Base-by-base conservation (phyloP, 2,888 invertebrate genomes). In the Esperia sulphurella region DNA sequence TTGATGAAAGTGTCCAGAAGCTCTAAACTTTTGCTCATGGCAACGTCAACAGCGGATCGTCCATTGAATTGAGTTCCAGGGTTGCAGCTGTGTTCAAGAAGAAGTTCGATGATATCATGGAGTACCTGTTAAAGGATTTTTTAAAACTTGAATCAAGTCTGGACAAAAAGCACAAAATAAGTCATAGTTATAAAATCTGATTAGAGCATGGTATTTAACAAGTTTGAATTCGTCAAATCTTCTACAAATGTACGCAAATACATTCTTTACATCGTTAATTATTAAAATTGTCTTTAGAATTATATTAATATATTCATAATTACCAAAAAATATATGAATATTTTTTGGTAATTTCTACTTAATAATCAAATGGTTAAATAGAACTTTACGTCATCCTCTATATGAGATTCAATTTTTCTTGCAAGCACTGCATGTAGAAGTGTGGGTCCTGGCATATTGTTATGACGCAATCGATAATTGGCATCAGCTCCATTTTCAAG, bases 371-470 rank as follows among this genome's bases (percentile, higher is more conserved):
- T 21, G 21, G 5, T 21, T 21, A 28, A 1, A 13, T 8, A 30
- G 12, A 31, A 7, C 8, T 5, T 33, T 14, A 42, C 8, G 50
- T 43, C 84, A 52, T 78, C 69, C 59, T 77, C 75, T 37, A 4
- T 37, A 1, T 75, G 72, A 45, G 33, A 62, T 4, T 75, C 75
- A 1, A 57, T 40, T 50, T 60, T 75, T 50, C 57, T 81, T 1
- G 67, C 64, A 12, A 87, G 53, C 1, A 82, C 65, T 40, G 63
- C 76, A 52, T 87, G 85, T 6, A 86, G 54, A 14, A 88, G 62
- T 2, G 78, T 83, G 1, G 87, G 86, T 0, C 86, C 85, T 8
- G 59, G 59, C 7, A 45, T 8, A 8, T 33, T 8, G 33, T 2
- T 8, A 10, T 33, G 9, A 33, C 51, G 50, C 13, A 86, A 50